Evolutionary conservation across 1,140 invertebrate species (phyloP).

Genomic region (Drosophila pandora): DNA sequence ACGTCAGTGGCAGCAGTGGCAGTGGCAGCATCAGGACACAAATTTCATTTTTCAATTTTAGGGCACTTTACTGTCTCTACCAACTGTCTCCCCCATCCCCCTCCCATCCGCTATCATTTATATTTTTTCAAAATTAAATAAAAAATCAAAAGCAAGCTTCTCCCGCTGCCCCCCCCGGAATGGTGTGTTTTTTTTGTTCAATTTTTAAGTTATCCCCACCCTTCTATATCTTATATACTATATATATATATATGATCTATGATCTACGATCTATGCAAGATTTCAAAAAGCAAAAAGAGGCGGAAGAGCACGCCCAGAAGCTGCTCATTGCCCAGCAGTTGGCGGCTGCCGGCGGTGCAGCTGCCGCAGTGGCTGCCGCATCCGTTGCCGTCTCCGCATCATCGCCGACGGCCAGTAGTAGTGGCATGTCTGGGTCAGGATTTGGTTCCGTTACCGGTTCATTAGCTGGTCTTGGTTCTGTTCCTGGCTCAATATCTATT

Average conservation of each 20-base stretch:
- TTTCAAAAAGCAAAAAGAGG: slow-evolving; percentile 83
- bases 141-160: neutral
- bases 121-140: no score
- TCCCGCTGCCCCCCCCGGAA: neutral
- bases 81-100: no score
- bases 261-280: slow-evolving; percentile 34
- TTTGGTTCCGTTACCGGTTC: neutral
- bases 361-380: slow-evolving; percentile 29
- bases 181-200: neutral
- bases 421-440: slow-evolving; percentile 5
- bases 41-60: slow-evolving; percentile 74
- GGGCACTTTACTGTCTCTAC: slow-evolving; percentile 23
- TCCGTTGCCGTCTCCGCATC: slow-evolving; percentile 34
- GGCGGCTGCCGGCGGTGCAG: slow-evolving; percentile 60
- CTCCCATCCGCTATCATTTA: no score
- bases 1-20: slow-evolving; percentile 20
- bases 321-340: slow-evolving; percentile 80
- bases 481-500: neutral
- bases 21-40: slow-evolving; percentile 15
- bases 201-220: neutral
- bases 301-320: slow-evolving; percentile 83
- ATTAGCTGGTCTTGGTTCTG: neutral
- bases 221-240: neutral
- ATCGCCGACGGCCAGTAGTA: slow-evolving; percentile 45
- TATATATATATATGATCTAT: slow-evolving; percentile 32